Evolutionary conservation across 2,113 vertebrate species (phyloP).

Genomic region (Cyanoderma ruficeps): DNA sequence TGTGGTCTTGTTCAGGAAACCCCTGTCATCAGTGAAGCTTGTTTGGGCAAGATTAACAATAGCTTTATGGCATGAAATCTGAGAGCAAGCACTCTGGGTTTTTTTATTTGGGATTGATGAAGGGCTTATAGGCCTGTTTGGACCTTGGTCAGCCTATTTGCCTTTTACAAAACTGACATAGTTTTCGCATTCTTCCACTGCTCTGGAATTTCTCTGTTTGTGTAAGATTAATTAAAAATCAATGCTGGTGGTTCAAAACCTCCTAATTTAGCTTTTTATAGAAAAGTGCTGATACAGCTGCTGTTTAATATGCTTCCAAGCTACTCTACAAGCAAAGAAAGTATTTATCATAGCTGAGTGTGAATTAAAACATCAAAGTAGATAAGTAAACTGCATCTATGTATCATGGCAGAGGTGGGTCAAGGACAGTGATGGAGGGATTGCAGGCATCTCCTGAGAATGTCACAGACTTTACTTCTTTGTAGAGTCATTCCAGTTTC

Average conservation of each 20-base stretch:
- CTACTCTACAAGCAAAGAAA: not conserved
- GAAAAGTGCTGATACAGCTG: not conserved
- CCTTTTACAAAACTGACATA: not conserved
- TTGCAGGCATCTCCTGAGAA: not conserved
- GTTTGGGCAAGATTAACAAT: not conserved
- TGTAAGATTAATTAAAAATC: constrained; percentile 35
- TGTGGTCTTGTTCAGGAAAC: not conserved
- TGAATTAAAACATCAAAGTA: not conserved
- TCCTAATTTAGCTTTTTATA: not conserved
- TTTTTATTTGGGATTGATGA: not conserved
- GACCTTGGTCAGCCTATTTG: not conserved
- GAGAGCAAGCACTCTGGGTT: not conserved
- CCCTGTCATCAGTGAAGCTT: not conserved
- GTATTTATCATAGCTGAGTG: not conserved
- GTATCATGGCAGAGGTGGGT: not conserved
- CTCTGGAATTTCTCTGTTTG: not conserved
- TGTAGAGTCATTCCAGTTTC: not conserved
- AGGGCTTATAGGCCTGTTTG: not conserved
- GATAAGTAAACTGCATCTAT: not conserved
- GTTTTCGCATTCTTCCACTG: not conserved
- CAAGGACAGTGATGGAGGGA: not conserved
- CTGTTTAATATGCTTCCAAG: not conserved
- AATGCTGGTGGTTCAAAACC: not conserved
- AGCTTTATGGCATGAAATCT: not conserved
- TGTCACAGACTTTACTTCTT: not conserved